phyloP scores from a whole-genome alignment of 2,113 vertebrate species.

The Psammodynastes pulverulentus region DNA sequence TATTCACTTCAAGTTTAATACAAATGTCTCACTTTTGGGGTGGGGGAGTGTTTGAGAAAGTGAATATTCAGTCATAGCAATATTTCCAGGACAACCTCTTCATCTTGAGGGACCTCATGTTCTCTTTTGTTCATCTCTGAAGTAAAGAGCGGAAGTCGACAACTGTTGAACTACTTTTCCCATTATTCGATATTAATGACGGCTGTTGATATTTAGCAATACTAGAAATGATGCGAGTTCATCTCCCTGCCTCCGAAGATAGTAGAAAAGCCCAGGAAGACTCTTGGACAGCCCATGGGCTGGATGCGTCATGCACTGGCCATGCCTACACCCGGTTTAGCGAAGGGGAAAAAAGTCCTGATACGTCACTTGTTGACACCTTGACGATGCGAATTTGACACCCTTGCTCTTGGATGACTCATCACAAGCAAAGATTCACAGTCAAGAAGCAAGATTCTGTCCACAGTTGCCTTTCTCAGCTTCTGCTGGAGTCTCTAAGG shows the following conservation, averaged over 20 bases:
- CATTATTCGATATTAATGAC: neutral
- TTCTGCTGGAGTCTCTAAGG: neutral
- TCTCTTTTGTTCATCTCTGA: neutral
- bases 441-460: neutral
- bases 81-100: neutral
- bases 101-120: neutral
- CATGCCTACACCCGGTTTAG: too few relatives aligned
- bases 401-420: neutral
- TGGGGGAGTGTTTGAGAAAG: neutral
- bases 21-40: neutral
- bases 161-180: neutral
- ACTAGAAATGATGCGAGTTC: neutral
- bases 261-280: neutral
- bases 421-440: neutral
- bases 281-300: neutral
- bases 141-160: neutral
- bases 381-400: too few relatives aligned
- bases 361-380: too few relatives aligned
- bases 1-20: neutral
- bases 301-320: too few relatives aligned
- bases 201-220: neutral
- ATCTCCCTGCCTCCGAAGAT: neutral
- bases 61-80: neutral
- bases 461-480: neutral
- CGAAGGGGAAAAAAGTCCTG: too few relatives aligned